Percentiles rank a stretch among this genome's conserved stretches.
These are phyloP conservation scores for Metopia argyrocephala DNA, from an alignment of 2,888 invertebrate genomes.

Conservation along the genomic window DNA sequence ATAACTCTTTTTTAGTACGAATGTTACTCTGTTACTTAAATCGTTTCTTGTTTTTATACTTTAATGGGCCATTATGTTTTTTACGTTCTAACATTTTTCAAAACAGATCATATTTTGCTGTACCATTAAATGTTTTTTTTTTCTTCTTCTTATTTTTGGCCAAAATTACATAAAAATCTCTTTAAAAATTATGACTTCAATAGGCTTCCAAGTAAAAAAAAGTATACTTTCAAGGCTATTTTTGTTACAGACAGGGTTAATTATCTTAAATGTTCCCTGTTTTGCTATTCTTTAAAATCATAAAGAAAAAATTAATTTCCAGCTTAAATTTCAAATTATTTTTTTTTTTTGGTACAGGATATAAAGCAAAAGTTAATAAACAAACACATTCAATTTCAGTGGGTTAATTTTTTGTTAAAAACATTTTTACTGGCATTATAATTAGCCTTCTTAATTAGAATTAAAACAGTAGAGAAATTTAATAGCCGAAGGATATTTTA, in stretches of 20 bases:
- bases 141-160: neutral
- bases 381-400: too few relatives aligned
- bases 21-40: too few relatives aligned
- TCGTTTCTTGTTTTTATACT: conserved; percentile 15
- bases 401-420: too few relatives aligned
- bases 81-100: neutral
- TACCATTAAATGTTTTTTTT: neutral
- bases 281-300: neutral
- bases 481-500: too few relatives aligned
- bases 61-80: conserved; percentile 22
- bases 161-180: neutral
- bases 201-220: conserved; percentile 17
- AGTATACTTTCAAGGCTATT: conserved; percentile 24
- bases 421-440: too few relatives aligned
- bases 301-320: neutral
- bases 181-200: neutral
- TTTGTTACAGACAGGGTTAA: conserved; percentile 20
- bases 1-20: too few relatives aligned
- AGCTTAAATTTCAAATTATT: neutral
- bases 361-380: neutral
- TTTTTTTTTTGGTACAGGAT: too few relatives aligned
- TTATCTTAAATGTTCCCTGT: conserved; percentile 21
- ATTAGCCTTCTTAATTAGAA: too few relatives aligned
- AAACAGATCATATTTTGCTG: conserved; percentile 15
- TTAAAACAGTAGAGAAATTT: too few relatives aligned